Evolutionary conservation across 1,140 invertebrate species (phyloP).

Genomic region (Caenorhabditis remanei): DNA sequence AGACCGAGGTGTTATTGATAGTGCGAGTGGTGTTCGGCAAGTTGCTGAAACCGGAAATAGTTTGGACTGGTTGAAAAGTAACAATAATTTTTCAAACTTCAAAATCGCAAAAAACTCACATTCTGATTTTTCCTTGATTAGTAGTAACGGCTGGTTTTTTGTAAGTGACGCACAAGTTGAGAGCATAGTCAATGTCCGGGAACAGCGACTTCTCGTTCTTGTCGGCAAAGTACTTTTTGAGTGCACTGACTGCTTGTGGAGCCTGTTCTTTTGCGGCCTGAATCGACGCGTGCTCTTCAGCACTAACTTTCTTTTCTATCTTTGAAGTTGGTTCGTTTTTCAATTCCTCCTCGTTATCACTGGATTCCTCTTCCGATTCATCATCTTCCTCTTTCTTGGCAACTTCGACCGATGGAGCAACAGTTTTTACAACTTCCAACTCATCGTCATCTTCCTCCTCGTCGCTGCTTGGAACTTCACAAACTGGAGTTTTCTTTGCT

Average conservation of each 20-base stretch:
- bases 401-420: neutral
- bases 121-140: conserved; percentile 37
- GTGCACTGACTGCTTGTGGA: conserved; percentile 45
- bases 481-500: neutral
- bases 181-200: conserved; percentile 65
- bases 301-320: neutral
- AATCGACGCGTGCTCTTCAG: neutral
- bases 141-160: conserved; percentile 65
- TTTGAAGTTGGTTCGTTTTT: neutral
- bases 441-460: conserved; percentile 17
- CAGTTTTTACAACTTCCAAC: conserved; percentile 24
- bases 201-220: conserved; percentile 65
- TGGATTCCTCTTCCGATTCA: conserved; percentile 1
- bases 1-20: conserved; percentile 61
- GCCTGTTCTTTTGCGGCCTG: conserved; percentile 26
- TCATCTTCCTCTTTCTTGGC: conserved; percentile 9
- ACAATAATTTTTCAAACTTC: neutral
- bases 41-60: conserved; percentile 48
- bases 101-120: conserved; percentile 56
- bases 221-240: conserved; percentile 61
- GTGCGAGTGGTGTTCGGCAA: conserved; percentile 57
- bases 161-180: conserved; percentile 62
- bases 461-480: neutral
- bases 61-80: too few relatives aligned
- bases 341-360: conserved; percentile 6